phyloP scores from a whole-genome alignment of 2,797 vertebrate species.

The Microctenopoma lineatum region DNA sequence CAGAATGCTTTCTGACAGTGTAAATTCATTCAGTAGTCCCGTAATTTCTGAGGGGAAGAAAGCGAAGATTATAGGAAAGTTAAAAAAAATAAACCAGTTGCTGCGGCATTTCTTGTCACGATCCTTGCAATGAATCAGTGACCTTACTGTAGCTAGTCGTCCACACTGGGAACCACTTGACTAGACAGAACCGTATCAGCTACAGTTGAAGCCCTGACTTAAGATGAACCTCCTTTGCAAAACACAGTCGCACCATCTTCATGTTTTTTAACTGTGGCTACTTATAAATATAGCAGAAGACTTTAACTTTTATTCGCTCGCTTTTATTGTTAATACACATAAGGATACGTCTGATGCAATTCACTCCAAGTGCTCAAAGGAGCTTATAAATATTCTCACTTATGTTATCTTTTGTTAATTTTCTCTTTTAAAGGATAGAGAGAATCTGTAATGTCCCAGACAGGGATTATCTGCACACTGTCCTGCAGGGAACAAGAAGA shows the following conservation, averaged over 20 bases:
- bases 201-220: slow-evolving; percentile 8
- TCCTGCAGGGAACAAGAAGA: slow-evolving; percentile 40
- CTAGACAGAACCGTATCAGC: background rate
- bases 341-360: slow-evolving; percentile 53
- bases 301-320: background rate
- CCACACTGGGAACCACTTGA: background rate
- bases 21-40: background rate
- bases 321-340: slow-evolving; percentile 34
- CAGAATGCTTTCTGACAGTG: background rate
- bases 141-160: too few species aligned
- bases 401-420: slow-evolving; percentile 58
- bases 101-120: background rate
- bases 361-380: slow-evolving; percentile 33
- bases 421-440: slow-evolving; percentile 45
- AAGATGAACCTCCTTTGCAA: slow-evolving; percentile 20
- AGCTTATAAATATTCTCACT: slow-evolving; percentile 22
- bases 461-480: slow-evolving; percentile 51
- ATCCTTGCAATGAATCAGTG: background rate
- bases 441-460: slow-evolving; percentile 49
- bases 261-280: slow-evolving; percentile 3
- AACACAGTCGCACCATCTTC: slow-evolving; percentile 19
- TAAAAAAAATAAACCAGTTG: too few species aligned
- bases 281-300: slow-evolving; percentile 17
- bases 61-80: background rate
- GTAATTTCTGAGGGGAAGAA: background rate